Evolutionary conservation across 2,113 vertebrate genomes (phyloP).

Genomic region (Anguilla rostrata): DNA sequence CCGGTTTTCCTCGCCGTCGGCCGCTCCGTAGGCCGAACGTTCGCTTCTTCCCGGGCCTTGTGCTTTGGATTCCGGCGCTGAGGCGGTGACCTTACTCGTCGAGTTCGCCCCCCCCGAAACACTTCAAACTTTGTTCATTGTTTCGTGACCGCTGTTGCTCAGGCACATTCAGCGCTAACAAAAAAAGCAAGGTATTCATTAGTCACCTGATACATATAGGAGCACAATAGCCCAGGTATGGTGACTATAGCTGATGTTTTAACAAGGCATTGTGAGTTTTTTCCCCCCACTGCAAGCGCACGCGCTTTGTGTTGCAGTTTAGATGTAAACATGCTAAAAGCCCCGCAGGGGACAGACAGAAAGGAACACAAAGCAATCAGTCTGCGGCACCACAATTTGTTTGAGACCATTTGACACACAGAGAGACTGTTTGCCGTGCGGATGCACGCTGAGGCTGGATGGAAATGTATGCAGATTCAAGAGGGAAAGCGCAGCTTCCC

Average conservation of each 20-base stretch:
- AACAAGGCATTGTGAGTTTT: neutral
- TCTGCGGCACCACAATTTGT: neutral
- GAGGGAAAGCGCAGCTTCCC: neutral
- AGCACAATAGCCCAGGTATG: neutral
- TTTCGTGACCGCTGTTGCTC: neutral
- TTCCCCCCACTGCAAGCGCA: neutral
- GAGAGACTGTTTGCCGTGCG: neutral
- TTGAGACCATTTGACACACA: neutral
- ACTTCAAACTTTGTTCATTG: neutral
- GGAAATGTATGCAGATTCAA: neutral
- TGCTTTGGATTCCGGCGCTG: neutral
- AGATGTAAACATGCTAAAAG: conserved; percentile 13
- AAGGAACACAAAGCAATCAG: neutral
- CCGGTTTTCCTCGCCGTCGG: neutral
- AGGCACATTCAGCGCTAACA: neutral
- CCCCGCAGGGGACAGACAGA: neutral
- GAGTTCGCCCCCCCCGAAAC: neutral
- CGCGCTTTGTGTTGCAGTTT: neutral
- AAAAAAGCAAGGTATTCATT: neutral
- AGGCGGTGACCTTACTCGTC: neutral
- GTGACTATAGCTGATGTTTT: neutral
- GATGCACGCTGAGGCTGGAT: neutral
- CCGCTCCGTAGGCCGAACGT: neutral
- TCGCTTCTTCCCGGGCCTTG: neutral
- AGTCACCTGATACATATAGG: neutral